Conservation (phyloP, 2,888 invertebrate species). For the Dromius quadrimaculatus region DNA sequence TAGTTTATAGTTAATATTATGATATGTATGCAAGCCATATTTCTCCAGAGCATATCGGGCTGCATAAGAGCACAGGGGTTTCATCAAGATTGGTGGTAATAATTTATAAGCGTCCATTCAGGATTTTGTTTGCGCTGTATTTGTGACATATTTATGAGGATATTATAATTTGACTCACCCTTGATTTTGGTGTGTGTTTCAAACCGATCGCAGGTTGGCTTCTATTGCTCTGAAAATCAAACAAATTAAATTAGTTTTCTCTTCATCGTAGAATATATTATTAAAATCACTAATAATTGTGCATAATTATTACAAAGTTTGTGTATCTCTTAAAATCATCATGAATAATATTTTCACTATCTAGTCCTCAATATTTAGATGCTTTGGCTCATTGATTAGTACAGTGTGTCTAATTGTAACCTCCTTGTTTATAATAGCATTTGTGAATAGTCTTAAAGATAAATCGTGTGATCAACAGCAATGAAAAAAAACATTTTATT, state of each 20-base stretch:
- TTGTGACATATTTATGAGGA: conserved; percentile 48
- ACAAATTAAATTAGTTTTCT: conserved; percentile 32
- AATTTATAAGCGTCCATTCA: conserved; percentile 23
- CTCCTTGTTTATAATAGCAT: too few species aligned
- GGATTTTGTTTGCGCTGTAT: conserved; percentile 42
- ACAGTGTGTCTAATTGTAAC: too few species aligned
- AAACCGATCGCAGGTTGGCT: conserved; percentile 77
- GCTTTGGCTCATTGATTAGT: too few species aligned
- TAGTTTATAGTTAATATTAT: conserved; percentile 8
- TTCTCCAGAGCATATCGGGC: conserved; percentile 5
- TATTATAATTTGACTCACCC: conserved; percentile 69
- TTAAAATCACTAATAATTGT: too few species aligned
- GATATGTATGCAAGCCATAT: conserved; percentile 11
- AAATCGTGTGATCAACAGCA: too few species aligned
- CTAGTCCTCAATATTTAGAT: too few species aligned
- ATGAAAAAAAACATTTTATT: too few species aligned
- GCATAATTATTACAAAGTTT: too few species aligned
- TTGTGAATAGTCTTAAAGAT: too few species aligned
- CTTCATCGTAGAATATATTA: too few species aligned
- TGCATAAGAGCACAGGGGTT: conserved; percentile 22
- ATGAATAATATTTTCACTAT: too few species aligned
- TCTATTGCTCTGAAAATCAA: conserved; percentile 73
- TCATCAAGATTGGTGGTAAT: conserved; percentile 21
- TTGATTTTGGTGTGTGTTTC: conserved; percentile 75
- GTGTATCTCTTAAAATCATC: too few species aligned